Base-by-base conservation (phyloP, 2,113 vertebrate species). In the Pelusios castaneus region DNA sequence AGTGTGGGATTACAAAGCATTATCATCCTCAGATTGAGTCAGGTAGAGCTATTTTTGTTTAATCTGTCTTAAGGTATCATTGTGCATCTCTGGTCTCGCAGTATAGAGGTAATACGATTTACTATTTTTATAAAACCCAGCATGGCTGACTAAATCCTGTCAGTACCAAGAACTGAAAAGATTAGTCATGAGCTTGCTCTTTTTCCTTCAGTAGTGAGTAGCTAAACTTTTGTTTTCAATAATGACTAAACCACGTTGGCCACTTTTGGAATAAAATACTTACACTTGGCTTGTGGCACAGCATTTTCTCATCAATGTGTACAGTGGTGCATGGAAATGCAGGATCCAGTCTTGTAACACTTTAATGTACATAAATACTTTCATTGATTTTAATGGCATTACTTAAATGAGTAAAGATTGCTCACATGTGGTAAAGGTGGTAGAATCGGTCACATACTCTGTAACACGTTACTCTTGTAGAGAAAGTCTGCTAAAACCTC, bases 41-140 rank as follows among this genome's bases (percentile, higher is more conserved):
- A 89, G 47, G 80, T 96, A 87, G 97, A 94, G 93, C 97, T 95
- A 95, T 94, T 87, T 87, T 81, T 89, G 91, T 96, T 97, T 98
- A 98, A 97, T 97, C 97, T 97, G 97, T 77, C 97, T 98, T 98
- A 98, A 96, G 96, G 97, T 98, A 97, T 98, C 95, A 21, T 97
- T 98, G 97, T 90, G 91, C 96, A 92, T 96, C 97, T 95, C 67
- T 96, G 97, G 93, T 92, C 91, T 95, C 94, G 94, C 70, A 93
- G 88, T 96, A 94, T 85, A 91, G 92, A 73, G 91, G 95, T 97
- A 97, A 97, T 97, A 94, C 94, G 97, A 97, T 98, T 98, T 98
- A 87, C 98, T 98, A 98, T 98, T 97, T 97, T 97, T 97, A 93
- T 96, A 94, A 95, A 97, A 97, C 95, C 94, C 89, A 94, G 81